Conservation (phyloP, 2,113 vertebrate species). For the Girardinichthys multiradiatus region DNA sequence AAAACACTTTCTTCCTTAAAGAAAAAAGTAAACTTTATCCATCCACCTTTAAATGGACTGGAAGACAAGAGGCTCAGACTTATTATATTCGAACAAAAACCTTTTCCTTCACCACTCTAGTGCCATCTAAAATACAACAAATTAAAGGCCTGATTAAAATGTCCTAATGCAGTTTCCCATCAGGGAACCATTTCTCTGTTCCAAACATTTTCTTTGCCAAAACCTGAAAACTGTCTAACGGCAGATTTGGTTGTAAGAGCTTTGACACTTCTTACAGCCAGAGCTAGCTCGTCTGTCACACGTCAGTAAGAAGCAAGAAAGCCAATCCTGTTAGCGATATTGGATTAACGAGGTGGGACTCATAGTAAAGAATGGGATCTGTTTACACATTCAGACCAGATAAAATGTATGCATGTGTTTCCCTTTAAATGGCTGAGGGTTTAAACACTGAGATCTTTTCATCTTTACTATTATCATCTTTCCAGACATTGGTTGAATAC, state of each 20-base stretch:
- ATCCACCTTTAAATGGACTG: not conserved
- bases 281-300: not conserved
- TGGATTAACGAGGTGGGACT: conserved; percentile 7
- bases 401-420: not conserved
- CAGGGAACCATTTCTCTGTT: not conserved
- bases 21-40: not conserved
- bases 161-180: not conserved
- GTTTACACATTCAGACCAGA: conserved; percentile 7
- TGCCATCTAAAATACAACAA: not conserved
- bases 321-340: conserved; percentile 4
- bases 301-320: not conserved
- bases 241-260: not conserved
- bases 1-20: not conserved
- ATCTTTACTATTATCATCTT: not conserved
- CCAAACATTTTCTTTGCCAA: not conserved
- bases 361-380: conserved; percentile 10
- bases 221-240: not conserved
- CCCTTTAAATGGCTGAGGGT: not conserved
- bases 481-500: too few species aligned
- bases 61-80: not conserved
- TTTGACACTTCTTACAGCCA: not conserved
- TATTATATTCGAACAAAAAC: not conserved
- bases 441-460: not conserved
- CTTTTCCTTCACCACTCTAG: not conserved
- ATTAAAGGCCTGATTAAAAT: not conserved